Base-by-base conservation (phyloP, 2,797 vertebrate species). In the Falco biarmicus region DNA sequence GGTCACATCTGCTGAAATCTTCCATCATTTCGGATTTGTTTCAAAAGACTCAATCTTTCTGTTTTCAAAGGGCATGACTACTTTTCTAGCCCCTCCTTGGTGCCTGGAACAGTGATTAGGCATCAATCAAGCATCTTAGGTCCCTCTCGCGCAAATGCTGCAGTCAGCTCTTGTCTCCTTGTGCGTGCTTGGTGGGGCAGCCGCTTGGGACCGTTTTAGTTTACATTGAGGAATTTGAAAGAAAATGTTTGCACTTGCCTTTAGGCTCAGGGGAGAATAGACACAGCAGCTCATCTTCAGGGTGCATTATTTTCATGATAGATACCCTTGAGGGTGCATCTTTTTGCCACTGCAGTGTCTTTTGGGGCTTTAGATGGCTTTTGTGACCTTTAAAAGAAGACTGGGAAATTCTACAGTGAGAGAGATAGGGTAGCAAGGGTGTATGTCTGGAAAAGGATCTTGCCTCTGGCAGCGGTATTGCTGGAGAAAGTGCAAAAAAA, bases 1-100 rank as follows among this genome's bases (percentile, higher is more conserved):
- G 43, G 96, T 95, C 94, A 90, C 94, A 96, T 97, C 95, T 96
- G 94, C 89, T 96, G 94, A 96, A 96, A 92, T 94, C 93, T 93
- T 91, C 95, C 94, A 85, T 95, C 95, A 68, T 94, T 97, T 96
- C 89, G 11, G 73, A 92, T 97, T 95, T 96, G 81, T 95, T 97
- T 97, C 94, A 94, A 90, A 97, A 96, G 94, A 89, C 83, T 93
- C 53, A 84, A 75, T 91, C 84, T 92, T 88, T 78, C 95, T 94
- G 80, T 75, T 96, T 96, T 93, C 87, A 94, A 96, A 95, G 90
- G 84, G 84, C 84, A 68, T 0, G 3, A 54, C 86, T 90, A 51
- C 78, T 93, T 87, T 96, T 90, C 68, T 78, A 87, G 43, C 93
- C 69, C 39, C 43, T 93, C 73, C 65, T 80, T 82, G 66, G 51